Evolutionary conservation across 2,888 invertebrate genomes (phyloP), one percentile per base, ranked within the genome.

Genomic region (Furcula furcula): DNA sequence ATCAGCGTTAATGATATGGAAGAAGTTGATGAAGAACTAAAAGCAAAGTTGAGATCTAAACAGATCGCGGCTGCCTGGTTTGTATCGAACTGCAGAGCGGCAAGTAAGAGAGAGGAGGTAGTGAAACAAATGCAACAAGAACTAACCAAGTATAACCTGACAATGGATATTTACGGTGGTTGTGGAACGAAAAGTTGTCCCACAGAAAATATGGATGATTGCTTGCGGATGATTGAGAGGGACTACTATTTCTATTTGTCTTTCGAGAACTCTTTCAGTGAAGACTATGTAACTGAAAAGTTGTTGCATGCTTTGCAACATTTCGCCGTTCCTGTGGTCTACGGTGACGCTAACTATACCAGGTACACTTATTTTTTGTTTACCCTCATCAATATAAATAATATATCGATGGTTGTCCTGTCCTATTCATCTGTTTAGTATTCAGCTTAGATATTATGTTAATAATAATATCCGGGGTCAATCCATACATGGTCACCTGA

Each of bases 231-330:
- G 26, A 38, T 81, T 2, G 51, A 68, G 31, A 53, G 27, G 4
- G 60, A 72, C 31, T 80, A 81, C 43, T 77, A 68, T 41, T 82
- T 82, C 34, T 82, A 79, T 48, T 57, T 82, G 6, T 59, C 80
- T 0, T 76, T 82, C 30, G 81, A 82, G 40, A 81, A 80, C 39
- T 70, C 81, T 0, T 62, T 74, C 5, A 59, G 58, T 16, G 63
- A 67, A 31, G 80, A 81, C 43, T 81, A 80, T 29, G 81, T 81
- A 0, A 81, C 83, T 2, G 83, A 83, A 42, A 82, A 82, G 42
- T 29, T 83, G 33, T 40, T 80, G 12, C 41, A 60, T 19, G 66
- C 69, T 1, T 54, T 83, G 19, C 50, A 70, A 16, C 55, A 78
- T 40, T 59, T 70, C 21, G 58, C 72, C 0, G 53, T 83, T 1